Conservation (phyloP, 2,888 invertebrate species). For the Sturmia bella region DNA sequence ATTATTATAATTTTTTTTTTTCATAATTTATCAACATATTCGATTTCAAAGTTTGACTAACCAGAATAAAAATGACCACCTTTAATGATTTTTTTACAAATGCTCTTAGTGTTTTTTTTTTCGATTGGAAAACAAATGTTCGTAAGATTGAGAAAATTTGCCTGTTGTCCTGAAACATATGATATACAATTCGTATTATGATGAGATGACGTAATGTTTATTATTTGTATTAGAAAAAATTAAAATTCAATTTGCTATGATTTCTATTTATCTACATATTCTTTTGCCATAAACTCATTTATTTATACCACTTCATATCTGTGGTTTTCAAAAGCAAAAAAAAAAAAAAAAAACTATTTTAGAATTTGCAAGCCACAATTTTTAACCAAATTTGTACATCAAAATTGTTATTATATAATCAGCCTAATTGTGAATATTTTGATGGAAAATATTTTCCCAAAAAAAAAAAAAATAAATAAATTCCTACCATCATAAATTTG, state of each 20-base stretch:
- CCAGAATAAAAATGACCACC: constrained; percentile 18
- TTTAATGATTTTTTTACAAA: constrained; percentile 19
- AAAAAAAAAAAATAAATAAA: too few species aligned
- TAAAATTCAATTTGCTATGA: neutral
- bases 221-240: constrained; percentile 8
- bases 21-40: neutral
- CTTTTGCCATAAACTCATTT: neutral
- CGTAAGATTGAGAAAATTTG: neutral
- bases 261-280: constrained; percentile 16
- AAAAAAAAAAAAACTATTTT: too few species aligned
- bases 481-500: too few species aligned
- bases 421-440: too few species aligned
- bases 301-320: neutral
- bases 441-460: too few species aligned
- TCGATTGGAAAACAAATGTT: constrained; percentile 6
- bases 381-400: too few species aligned
- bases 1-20: constrained; percentile 3
- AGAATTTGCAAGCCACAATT: too few species aligned
- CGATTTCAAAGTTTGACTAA: constrained; percentile 10
- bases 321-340: too few species aligned
- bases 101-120: constrained; percentile 30
- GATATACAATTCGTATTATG: neutral
- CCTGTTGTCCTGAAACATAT: neutral
- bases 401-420: too few species aligned
- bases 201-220: constrained; percentile 27